Base-by-base conservation (phyloP, 2,888 invertebrate genomes). In the Cheilosia scutellata region DNA sequence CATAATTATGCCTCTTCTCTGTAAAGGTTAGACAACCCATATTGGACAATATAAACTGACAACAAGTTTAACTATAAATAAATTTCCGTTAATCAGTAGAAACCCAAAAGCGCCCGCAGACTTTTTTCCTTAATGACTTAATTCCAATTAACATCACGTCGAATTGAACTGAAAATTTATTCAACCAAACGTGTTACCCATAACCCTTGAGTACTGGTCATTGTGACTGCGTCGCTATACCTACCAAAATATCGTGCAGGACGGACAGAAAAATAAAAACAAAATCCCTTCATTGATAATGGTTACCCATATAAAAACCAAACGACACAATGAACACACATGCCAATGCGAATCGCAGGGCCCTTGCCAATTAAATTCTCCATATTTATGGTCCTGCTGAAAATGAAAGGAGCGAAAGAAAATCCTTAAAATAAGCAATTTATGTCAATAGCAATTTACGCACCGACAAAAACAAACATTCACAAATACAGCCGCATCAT, bases 261-360 rank as follows among this genome's bases (percentile, higher is more conserved):
- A 55, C 13, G 29, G 16, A 42, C 40, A 33, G 29, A 16, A 55
- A 49, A 37, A 49, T 20, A 40, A 58, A 33, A 37, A 1, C 25
- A n/a, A 68, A 60, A 76, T 51, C 47, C 42, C 44, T 55, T 77
- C 33, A 62, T 70, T 77, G 77, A 70, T 55, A 77, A 77, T 62
- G 68, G 60, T 47, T 27, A 33, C 27, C 68, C 37, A 70, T 68
- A 62, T 68, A 62, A 62, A 70, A 70, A 27, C 55, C 77, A 55
- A 77, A 70, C 47, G 77, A 68, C 68, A 62, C 68, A 37, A 55
- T 60, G 44, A 53, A 62, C 20, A 20, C 51, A 68, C 66, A 76
- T 33, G 58, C 42, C 42, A 51, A 44, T 20, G 44, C 16, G 27
- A 16, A 16, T n/a, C 25, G 20, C 31, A 42, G 31, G 25, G 58